Conservation (phyloP, 2,888 invertebrate genomes). For the Cotesia congregata region DNA sequence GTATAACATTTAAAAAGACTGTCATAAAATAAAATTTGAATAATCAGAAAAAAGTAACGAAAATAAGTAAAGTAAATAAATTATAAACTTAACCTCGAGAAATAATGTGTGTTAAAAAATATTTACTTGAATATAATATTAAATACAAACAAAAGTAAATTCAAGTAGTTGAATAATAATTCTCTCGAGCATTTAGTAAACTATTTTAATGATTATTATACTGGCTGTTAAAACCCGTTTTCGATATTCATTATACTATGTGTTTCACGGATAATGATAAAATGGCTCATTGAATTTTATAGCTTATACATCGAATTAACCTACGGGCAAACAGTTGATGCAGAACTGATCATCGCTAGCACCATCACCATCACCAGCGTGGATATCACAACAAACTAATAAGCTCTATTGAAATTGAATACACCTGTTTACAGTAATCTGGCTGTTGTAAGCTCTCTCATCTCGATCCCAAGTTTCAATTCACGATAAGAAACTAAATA, state of each 20-base stretch:
- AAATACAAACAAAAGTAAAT: conserved; percentile 11
- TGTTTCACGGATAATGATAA: conserved; percentile 46
- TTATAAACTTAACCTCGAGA: background rate
- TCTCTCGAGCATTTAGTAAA: background rate
- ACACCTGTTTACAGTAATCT: conserved; percentile 3
- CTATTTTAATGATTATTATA: conserved; percentile 22
- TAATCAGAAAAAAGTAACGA: background rate
- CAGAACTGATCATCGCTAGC: background rate
- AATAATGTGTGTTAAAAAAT: background rate
- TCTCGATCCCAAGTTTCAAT: background rate
- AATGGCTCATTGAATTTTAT: conserved; percentile 48
- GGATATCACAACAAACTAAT: background rate
- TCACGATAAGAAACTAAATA: conserved; percentile 6
- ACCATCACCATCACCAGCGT: background rate
- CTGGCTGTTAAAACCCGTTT: conserved; percentile 42
- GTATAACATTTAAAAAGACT: background rate
- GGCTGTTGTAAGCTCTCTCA: background rate
- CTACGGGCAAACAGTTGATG: conserved; percentile 21
- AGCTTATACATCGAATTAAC: conserved; percentile 46
- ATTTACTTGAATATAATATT: background rate
- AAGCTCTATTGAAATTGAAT: conserved; percentile 2
- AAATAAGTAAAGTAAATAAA: background rate
- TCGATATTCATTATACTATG: conserved; percentile 17
- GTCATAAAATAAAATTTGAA: background rate
- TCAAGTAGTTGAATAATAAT: conserved; percentile 1